A percentile compares a stretch with the other conserved stretches of the same genome.
Conservation (phyloP, 2,113 vertebrate species). For the Psittacara wagleri region DNA sequence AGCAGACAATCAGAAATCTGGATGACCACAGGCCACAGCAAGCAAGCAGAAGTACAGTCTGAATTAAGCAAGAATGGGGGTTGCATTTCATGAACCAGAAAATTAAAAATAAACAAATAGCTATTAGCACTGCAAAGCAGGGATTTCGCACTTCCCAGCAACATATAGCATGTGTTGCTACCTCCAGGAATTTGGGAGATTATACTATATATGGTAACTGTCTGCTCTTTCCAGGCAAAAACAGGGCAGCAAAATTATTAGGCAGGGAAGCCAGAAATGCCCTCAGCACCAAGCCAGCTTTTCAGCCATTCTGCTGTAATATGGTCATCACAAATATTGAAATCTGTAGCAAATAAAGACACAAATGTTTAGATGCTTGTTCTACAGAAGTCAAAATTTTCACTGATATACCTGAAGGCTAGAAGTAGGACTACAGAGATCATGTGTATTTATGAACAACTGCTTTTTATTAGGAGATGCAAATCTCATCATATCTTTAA, state of each 20-base stretch:
- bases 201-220: background rate
- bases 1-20: background rate
- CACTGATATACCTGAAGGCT: background rate
- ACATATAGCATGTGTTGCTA: background rate
- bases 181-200: background rate
- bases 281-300: background rate
- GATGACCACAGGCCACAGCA: rapidly evolving
- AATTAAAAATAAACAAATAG: slow-evolving; percentile 16
- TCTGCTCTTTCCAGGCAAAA: background rate
- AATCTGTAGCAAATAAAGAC: background rate
- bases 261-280: background rate
- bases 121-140: background rate
- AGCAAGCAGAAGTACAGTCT: background rate
- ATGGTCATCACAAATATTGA: background rate
- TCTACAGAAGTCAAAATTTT: background rate
- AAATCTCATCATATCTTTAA: background rate
- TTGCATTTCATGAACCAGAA: background rate
- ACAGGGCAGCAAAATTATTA: background rate
- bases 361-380: background rate
- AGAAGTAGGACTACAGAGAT: background rate
- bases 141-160: background rate
- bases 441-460: background rate
- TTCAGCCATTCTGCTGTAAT: background rate
- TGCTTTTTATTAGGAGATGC: background rate
- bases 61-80: background rate